A percentile compares a stretch with the other conserved stretches of the same genome.
These are phyloP conservation scores for Sphaeramia orbicularis DNA, from an alignment of 2,797 vertebrate species.

Conservation along the genomic window DNA sequence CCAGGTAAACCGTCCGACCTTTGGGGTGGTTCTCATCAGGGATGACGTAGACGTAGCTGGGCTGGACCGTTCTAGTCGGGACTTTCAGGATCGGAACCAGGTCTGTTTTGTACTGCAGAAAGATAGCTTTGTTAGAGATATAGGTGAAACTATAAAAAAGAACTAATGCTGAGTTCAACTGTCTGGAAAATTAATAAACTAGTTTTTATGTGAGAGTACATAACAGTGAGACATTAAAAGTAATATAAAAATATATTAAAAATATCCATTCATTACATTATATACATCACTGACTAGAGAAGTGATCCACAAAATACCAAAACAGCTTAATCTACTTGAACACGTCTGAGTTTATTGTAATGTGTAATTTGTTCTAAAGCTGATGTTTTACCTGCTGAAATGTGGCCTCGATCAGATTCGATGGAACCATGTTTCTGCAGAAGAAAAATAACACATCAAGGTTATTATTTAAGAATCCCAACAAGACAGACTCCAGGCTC, in stretches of 20 bases:
- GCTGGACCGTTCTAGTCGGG: slow-evolving; percentile 61
- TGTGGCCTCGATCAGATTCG: slow-evolving; percentile 91
- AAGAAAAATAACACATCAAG: neutral
- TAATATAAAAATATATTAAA: too few relatives aligned
- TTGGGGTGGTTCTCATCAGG: slow-evolving; percentile 83
- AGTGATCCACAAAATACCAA: too few relatives aligned
- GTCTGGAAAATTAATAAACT: too few relatives aligned
- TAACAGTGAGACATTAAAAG: neutral
- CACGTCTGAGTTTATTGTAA: neutral
- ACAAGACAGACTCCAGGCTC: too few relatives aligned
- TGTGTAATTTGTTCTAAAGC: neutral
- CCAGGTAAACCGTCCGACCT: slow-evolving; percentile 85
- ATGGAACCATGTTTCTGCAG: slow-evolving; percentile 92
- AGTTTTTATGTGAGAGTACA: too few relatives aligned
- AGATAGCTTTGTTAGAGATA: too few relatives aligned
- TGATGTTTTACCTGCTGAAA: slow-evolving; percentile 89
- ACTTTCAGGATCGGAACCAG: slow-evolving; percentile 86
- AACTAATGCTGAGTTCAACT: too few relatives aligned
- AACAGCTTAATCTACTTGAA: too few relatives aligned
- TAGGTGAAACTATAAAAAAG: too few relatives aligned
- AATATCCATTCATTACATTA: too few relatives aligned
- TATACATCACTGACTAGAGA: too few relatives aligned
- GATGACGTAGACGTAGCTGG: slow-evolving; percentile 88
- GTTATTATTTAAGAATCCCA: too few relatives aligned
- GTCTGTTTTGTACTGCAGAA: slow-evolving; percentile 89